Evolutionary conservation across 2,113 vertebrate species (phyloP).

Genomic region (Leptocoma aspasia): DNA sequence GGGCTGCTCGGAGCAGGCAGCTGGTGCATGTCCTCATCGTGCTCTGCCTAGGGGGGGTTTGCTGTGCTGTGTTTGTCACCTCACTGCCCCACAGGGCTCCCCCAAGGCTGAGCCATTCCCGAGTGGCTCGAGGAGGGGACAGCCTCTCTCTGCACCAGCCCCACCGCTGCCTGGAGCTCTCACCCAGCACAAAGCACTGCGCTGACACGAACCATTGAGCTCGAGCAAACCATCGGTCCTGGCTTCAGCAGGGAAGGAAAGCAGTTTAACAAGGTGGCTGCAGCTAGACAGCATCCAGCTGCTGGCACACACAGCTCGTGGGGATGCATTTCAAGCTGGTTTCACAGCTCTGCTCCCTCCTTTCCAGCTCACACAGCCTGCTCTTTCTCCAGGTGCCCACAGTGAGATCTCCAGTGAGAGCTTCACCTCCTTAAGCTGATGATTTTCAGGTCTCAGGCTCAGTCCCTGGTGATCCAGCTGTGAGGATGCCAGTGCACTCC

Average conservation of each 20-base stretch:
- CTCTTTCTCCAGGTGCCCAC: neutral
- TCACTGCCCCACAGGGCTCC: neutral
- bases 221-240: neutral
- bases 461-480: neutral
- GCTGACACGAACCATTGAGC: neutral
- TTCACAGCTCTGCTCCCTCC: neutral
- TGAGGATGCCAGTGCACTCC: fast-evolving
- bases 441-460: neutral
- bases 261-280: neutral
- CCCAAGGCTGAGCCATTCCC: fast-evolving
- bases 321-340: neutral
- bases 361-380: neutral
- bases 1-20: neutral
- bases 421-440: neutral
- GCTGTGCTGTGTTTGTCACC: fast-evolving
- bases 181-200: neutral
- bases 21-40: fast-evolving
- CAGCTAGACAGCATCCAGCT: slow-evolving; percentile 25
- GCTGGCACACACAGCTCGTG: neutral
- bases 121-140: neutral
- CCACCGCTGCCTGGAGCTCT: fast-evolving
- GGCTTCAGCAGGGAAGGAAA: neutral
- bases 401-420: neutral
- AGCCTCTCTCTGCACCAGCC: neutral
- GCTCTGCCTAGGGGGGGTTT: neutral